Evolutionary conservation across 2,888 invertebrate genomes (phyloP).

Genomic region (Ectropis crepuscularia): DNA sequence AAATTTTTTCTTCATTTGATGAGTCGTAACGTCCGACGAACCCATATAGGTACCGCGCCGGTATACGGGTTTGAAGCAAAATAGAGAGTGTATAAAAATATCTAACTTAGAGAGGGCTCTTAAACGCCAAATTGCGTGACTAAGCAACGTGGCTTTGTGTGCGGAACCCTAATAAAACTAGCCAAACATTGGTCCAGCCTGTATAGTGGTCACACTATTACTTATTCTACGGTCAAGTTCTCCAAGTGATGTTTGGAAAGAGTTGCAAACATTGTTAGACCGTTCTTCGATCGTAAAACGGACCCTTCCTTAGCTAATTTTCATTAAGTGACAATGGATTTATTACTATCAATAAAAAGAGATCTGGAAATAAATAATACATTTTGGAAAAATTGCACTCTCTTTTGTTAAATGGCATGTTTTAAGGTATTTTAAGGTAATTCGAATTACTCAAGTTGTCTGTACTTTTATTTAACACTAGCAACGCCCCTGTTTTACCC

Average conservation of each 20-base stretch:
- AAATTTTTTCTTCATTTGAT: too few relatives aligned
- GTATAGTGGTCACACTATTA: constrained; percentile 8
- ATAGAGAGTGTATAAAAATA: too few relatives aligned
- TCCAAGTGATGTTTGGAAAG: constrained; percentile 64
- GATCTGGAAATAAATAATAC: too few relatives aligned
- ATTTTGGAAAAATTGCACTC: too few relatives aligned
- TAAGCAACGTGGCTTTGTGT: neutral
- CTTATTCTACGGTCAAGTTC: neutral
- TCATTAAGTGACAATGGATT: constrained; percentile 19
- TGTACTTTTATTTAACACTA: too few relatives aligned
- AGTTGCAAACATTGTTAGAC: constrained; percentile 65
- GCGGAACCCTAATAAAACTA: constrained; percentile 48
- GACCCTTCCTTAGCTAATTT: constrained; percentile 42
- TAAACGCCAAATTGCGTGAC: neutral
- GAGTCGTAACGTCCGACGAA: too few relatives aligned
- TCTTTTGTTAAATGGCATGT: too few relatives aligned
- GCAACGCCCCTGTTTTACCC: too few relatives aligned
- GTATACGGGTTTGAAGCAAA: too few relatives aligned
- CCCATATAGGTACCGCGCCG: too few relatives aligned
- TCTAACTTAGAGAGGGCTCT: neutral
- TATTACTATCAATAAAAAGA: neutral
- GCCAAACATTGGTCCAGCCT: constrained; percentile 43
- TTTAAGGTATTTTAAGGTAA: too few relatives aligned
- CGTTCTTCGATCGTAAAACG: constrained; percentile 67
- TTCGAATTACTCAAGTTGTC: too few relatives aligned